Conservation (phyloP, 2,888 invertebrate genomes). For the Prosapia bicincta region DNA sequence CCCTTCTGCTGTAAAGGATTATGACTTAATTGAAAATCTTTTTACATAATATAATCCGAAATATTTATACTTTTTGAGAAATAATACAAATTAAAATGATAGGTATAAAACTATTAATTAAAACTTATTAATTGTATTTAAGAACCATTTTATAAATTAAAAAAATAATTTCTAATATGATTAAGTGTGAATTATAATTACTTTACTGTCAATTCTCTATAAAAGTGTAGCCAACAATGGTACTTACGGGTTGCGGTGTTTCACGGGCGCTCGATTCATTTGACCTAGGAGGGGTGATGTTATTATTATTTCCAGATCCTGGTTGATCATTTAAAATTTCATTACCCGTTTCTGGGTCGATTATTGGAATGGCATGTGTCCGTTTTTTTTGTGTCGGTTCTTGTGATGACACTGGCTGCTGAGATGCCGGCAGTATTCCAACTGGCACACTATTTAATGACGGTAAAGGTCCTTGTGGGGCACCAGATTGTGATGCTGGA, state of each 20-base stretch:
- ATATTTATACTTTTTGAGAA: no score
- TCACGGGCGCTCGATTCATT: slow-evolving; percentile 18
- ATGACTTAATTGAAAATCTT: no score
- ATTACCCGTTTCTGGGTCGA: slow-evolving; percentile 5
- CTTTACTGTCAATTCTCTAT: no score
- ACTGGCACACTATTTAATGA: background rate
- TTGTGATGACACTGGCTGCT: background rate
- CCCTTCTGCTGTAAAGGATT: no score
- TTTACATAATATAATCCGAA: no score
- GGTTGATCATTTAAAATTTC: background rate
- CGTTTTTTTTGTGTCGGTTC: slow-evolving; percentile 3
- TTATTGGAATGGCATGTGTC: slow-evolving; percentile 8
- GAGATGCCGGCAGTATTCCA: background rate
- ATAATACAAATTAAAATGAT: no score
- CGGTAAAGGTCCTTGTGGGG: background rate
- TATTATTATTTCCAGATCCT: slow-evolving; percentile 8
- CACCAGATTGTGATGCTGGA: slow-evolving; percentile 4
- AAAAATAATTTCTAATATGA: no score
- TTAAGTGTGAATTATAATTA: no score
- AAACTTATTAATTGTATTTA: no score
- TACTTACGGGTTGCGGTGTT: slow-evolving; percentile 19
- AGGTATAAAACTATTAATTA: no score
- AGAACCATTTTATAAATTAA: no score
- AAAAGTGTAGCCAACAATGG: no score
- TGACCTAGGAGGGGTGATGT: slow-evolving; percentile 13